Percentiles rank a stretch among this genome's conserved stretches.
Conservation (phyloP, 1,140 invertebrate genomes). For the Neuroterus valhalla region DNA sequence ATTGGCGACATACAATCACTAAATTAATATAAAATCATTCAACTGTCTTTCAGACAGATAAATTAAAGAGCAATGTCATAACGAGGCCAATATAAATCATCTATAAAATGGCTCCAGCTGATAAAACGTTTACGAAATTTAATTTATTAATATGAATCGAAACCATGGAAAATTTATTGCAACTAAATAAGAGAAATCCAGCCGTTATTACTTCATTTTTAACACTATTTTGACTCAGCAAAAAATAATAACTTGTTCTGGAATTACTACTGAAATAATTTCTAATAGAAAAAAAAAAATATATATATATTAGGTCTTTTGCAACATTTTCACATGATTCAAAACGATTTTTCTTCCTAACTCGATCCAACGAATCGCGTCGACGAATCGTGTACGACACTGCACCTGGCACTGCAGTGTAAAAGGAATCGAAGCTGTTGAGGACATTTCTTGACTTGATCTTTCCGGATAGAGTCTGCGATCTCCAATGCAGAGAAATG, state of each 20-base stretch:
- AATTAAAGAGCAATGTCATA: too few species aligned
- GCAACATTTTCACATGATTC: neutral
- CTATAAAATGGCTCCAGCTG: too few species aligned
- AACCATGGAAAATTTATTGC: too few species aligned
- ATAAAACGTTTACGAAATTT: too few species aligned
- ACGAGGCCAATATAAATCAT: too few species aligned
- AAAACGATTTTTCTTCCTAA: neutral
- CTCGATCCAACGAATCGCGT: neutral
- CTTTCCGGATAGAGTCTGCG: conserved; percentile 41
- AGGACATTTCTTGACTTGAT: conserved; percentile 35
- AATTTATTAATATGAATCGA: too few species aligned
- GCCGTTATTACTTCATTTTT: too few species aligned
- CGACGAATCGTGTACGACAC: conserved; percentile 57
- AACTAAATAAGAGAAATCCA: too few species aligned
- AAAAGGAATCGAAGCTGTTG: conserved; percentile 41
- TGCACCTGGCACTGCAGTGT: conserved; percentile 54
- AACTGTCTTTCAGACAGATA: conserved; percentile 45
- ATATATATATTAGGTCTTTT: neutral
- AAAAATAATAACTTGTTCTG: too few species aligned
- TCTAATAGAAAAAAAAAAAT: neutral
- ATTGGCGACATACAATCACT: conserved; percentile 37
- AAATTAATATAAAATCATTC: conserved; percentile 42
- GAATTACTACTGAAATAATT: too few species aligned
- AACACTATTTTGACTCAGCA: too few species aligned
- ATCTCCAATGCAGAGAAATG: conserved; percentile 39